Evolutionary conservation across 2,888 invertebrate species (phyloP).

Genomic region (Busseola fusca): DNA sequence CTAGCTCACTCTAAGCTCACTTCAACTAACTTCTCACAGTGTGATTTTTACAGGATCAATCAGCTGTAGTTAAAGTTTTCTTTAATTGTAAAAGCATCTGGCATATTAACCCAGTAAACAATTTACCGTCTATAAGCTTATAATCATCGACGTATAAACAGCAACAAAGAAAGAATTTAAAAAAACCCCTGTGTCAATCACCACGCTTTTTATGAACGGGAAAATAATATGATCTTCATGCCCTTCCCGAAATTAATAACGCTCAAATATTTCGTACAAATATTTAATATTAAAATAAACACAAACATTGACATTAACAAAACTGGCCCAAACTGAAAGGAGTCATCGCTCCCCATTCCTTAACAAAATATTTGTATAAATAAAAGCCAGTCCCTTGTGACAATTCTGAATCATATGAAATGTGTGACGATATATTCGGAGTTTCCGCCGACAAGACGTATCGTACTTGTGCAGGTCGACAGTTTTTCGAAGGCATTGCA

Average conservation of each 20-base stretch:
- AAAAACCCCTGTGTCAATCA: neutral
- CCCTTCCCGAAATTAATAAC: neutral
- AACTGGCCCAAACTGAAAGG: constrained; percentile 13
- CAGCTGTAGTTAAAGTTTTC: neutral
- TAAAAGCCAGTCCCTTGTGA: constrained; percentile 32
- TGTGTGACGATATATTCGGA: constrained; percentile 33
- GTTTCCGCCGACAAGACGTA: neutral
- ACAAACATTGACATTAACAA: constrained; percentile 19
- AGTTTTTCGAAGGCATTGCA: neutral
- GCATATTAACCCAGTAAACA: neutral
- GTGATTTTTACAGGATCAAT: neutral
- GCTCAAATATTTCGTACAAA: neutral
- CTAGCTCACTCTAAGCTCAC: too few species aligned
- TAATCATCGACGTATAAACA: neutral
- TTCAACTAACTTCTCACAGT: too few species aligned
- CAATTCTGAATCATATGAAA: constrained; percentile 19
- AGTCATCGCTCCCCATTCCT: constrained; percentile 24
- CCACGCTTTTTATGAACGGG: neutral
- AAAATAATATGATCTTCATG: neutral
- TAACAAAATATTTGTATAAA: constrained; percentile 46
- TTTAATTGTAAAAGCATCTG: neutral
- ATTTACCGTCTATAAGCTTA: neutral
- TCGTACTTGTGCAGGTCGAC: neutral
- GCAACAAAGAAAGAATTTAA: neutral
- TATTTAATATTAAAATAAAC: constrained; percentile 5